Evolutionary conservation across 2,113 vertebrate species (phyloP).

Genomic region (Illadopsis cleaveri): DNA sequence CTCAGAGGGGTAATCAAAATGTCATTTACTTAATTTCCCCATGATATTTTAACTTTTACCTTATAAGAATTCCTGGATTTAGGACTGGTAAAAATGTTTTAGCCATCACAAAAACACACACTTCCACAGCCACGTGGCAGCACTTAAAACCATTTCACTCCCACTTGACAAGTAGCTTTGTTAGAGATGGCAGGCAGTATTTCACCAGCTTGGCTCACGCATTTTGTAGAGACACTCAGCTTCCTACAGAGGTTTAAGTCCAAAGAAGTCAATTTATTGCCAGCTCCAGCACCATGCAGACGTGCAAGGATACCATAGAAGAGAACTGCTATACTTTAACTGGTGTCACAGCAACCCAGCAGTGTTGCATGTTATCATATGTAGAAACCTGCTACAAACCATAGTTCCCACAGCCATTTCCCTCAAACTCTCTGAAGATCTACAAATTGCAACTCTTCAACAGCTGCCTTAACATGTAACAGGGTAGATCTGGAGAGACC

Average conservation of each 20-base stretch:
- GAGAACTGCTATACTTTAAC: neutral
- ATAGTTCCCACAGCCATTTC: neutral
- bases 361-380: neutral
- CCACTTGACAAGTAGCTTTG: neutral
- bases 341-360: conserved; percentile 18
- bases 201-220: neutral
- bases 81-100: neutral
- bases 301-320: neutral
- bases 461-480: neutral
- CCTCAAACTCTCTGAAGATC: neutral
- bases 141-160: neutral
- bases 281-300: neutral
- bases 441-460: neutral
- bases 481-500: neutral
- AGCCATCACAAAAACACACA: conserved; percentile 15
- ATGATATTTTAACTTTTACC: conserved; percentile 13
- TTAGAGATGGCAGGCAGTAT: conserved; percentile 4
- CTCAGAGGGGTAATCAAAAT: neutral
- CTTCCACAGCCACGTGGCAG: neutral
- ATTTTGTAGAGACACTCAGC: neutral
- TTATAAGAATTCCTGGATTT: conserved; percentile 26
- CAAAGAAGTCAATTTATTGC: neutral
- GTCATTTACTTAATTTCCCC: neutral
- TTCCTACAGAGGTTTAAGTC: neutral
- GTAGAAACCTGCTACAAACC: conserved; percentile 17